phyloP scores from a whole-genome alignment of 2,113 vertebrate genomes.

The Machaerirhynchus nigripectus region DNA sequence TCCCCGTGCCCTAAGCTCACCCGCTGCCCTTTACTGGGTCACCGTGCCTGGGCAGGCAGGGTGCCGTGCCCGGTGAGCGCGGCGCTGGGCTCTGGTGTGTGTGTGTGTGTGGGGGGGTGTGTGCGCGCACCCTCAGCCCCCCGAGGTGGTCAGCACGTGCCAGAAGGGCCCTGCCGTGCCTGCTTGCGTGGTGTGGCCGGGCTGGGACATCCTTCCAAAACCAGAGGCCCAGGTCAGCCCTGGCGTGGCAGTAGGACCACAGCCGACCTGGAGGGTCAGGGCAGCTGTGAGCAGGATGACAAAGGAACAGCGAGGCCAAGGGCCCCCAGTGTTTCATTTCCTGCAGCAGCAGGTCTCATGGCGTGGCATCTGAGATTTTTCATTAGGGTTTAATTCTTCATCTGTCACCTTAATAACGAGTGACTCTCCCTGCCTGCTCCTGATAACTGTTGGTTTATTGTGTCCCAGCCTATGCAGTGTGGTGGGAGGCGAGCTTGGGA shows the following conservation, averaged over 20 bases:
- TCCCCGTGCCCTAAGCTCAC: not conserved
- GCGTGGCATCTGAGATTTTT: not conserved
- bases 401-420: not conserved
- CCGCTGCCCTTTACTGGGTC: not conserved
- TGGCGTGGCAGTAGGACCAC: fast-evolving
- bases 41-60: not conserved
- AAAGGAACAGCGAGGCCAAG: not conserved
- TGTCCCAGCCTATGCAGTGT: not conserved
- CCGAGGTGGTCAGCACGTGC: not conserved
- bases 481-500: not conserved
- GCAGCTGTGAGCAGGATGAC: not conserved
- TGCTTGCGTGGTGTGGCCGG: fast-evolving
- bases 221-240: not conserved
- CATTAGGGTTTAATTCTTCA: not conserved
- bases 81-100: not conserved
- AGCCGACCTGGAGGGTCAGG: not conserved
- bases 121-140: not conserved
- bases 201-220: not conserved
- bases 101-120: too few species aligned
- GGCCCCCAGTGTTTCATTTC: slow-evolving; percentile 15
- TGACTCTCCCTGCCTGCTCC: not conserved
- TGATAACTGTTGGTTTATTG: too few species aligned
- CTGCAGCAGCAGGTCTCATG: not conserved
- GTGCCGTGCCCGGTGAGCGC: not conserved
- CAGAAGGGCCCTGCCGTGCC: fast-evolving